Conservation (phyloP, 2,113 vertebrate species). For the Archocentrus centrarchus region DNA sequence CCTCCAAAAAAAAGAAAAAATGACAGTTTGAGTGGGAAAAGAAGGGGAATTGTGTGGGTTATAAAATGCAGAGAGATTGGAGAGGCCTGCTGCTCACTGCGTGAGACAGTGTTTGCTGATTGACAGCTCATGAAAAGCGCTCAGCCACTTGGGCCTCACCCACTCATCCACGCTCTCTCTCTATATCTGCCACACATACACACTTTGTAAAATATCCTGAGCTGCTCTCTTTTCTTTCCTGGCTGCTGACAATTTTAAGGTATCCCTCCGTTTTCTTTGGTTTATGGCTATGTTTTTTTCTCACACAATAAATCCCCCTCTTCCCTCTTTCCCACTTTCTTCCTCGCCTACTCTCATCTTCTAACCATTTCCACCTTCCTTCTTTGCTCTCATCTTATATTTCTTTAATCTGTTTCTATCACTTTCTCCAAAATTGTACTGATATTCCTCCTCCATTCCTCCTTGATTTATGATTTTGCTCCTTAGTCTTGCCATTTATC, state of each 20-base stretch:
- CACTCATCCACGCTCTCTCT: slow-evolving; percentile 16
- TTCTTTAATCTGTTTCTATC: neutral
- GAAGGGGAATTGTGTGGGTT: neutral
- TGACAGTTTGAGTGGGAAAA: neutral
- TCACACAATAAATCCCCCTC: neutral
- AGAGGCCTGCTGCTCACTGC: slow-evolving; percentile 11
- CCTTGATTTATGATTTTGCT: slow-evolving; percentile 12
- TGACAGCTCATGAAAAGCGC: slow-evolving; percentile 49
- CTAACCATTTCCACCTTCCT: neutral
- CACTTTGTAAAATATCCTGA: neutral
- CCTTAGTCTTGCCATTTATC: slow-evolving; percentile 35
- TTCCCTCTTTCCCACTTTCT: neutral
- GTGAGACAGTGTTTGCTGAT: slow-evolving; percentile 33
- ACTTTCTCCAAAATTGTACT: neutral
- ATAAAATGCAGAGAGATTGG: neutral
- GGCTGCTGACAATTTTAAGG: slow-evolving; percentile 28
- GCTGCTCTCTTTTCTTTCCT: slow-evolving; percentile 11
- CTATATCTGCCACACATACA: slow-evolving; percentile 5
- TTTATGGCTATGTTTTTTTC: neutral
- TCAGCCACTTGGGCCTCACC: slow-evolving; percentile 52
- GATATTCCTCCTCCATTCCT: neutral
- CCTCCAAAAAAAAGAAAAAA: neutral
- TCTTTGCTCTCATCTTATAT: neutral
- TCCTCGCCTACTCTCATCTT: neutral
- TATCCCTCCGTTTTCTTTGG: slow-evolving; percentile 30